Conservation (phyloP, 2,113 vertebrate species). For the Castor canadensis region DNA sequence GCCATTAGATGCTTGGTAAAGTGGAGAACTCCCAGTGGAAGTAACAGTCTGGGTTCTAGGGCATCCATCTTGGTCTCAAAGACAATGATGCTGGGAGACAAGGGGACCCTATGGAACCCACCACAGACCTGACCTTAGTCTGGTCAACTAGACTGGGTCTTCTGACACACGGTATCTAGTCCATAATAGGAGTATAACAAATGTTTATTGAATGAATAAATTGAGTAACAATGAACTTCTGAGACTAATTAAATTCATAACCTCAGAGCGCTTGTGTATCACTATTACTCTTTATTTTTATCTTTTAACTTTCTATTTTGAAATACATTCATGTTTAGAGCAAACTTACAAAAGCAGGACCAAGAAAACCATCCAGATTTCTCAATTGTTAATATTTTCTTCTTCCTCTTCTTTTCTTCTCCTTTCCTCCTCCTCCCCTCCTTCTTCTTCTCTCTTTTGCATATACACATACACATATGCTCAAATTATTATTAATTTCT, state of each 20-base stretch:
- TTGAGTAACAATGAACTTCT: not conserved
- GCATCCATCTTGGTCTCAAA: not conserved
- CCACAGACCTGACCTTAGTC: too few relatives aligned
- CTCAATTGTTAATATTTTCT: too few relatives aligned
- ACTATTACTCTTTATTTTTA: not conserved
- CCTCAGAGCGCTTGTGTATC: not conserved
- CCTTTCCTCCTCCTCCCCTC: too few relatives aligned
- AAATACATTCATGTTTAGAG: too few relatives aligned
- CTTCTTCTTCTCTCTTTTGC: too few relatives aligned
- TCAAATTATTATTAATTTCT: not conserved
- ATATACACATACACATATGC: too few relatives aligned
- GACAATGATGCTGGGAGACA: rapidly evolving
- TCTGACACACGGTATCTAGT: not conserved
- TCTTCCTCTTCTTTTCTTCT: too few relatives aligned
- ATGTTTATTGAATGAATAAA: not conserved
- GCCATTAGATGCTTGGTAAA: not conserved
- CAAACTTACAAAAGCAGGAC: too few relatives aligned
- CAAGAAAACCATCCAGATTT: too few relatives aligned
- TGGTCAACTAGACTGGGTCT: not conserved
- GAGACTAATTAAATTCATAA: not conserved
- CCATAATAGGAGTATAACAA: not conserved
- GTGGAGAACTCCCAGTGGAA: too few relatives aligned
- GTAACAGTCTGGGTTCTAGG: too few relatives aligned
- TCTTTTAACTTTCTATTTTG: not conserved
- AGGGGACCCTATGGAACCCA: not conserved